These are phyloP conservation scores for Aspidiotus rigidus DNA, from an alignment of 2,888 invertebrate genomes.

Conservation along the genomic window DNA sequence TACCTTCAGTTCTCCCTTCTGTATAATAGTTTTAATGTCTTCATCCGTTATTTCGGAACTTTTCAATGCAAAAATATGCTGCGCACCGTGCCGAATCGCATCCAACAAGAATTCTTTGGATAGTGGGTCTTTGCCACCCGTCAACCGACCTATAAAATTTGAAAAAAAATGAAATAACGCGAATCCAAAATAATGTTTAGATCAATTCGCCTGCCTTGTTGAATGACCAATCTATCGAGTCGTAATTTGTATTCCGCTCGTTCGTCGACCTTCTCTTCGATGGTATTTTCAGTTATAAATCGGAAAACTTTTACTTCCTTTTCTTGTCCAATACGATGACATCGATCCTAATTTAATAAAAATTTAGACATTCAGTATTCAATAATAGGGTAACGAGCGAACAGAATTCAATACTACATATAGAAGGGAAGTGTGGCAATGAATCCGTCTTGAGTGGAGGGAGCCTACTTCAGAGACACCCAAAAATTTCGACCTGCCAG, in stretches of 20 bases:
- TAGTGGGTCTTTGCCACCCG: slow-evolving; percentile 79
- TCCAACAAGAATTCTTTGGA: slow-evolving; percentile 98
- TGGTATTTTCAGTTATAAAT: slow-evolving; percentile 95
- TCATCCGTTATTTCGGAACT: slow-evolving; percentile 96
- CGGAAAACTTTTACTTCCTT: slow-evolving; percentile 87
- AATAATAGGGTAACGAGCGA: no score
- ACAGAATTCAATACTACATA: no score
- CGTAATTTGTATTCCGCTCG: slow-evolving; percentile 93
- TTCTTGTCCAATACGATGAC: slow-evolving; percentile 95
- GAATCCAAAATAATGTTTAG: background rate
- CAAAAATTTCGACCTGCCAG: no score
- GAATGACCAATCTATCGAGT: slow-evolving; percentile 93
- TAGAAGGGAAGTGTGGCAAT: no score
- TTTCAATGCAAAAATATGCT: slow-evolving; percentile 96
- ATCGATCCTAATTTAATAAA: slow-evolving; percentile 59
- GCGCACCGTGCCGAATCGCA: slow-evolving; percentile 98
- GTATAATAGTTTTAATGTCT: slow-evolving; percentile 89
- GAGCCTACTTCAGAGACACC: no score
- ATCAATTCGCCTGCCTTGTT: slow-evolving; percentile 54
- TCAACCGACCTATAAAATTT: slow-evolving; percentile 58
- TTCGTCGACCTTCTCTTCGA: slow-evolving; percentile 98
- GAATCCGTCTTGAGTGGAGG: background rate
- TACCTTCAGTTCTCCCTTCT: slow-evolving; percentile 79
- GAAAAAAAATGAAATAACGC: slow-evolving; percentile 8
- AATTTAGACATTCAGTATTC: slow-evolving; percentile 31